Base-by-base conservation (phyloP, 2,888 invertebrate species). In the Hirtodrosophila cameraria region DNA sequence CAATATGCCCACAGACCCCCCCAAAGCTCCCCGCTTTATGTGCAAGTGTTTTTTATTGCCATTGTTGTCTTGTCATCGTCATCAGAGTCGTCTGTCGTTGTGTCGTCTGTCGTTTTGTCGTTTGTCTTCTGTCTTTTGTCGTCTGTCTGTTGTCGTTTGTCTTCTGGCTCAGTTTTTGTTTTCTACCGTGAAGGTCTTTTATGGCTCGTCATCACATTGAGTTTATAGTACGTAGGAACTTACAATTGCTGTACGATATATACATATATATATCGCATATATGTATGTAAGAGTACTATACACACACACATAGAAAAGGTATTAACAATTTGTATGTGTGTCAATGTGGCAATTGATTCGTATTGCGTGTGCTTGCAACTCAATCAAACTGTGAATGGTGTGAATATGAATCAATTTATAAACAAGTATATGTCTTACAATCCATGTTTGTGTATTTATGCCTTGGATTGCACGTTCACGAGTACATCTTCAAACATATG, bases 291-390 rank as follows among this genome's bases (percentile, higher is more conserved):
- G 57, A 27, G 33, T 41, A 30, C 59, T 13, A 30, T 27, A 35
- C 3, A 39, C 11, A 20, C 13, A 45, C n/a, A 33, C 12, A 15
- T 25, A n/a, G 27, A 16, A 20, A 33, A 7, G 33, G 39, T 36
- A 58, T 41, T 54, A 48, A 52, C 46, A 39, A 38, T 64, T 62
- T 60, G 52, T 65, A 66, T 75, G 64, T 81, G 73, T 81, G 80
- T 81, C 84, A 81, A 78, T 81, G 84, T 84, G 76, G 76, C 78
- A 79, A 81, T 78, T 81, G 84, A 84, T 78, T 81, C 57, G 57
- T 39, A 65, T 81, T 75, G 84, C 78, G 75, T 84, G 73, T 73
- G 74, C 71, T 52, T 81, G 80, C 81, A 80, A 61, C 60, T 60
- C 46, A 55, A 64, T 64, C 66, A 64, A 55, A 58, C 39, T 57